Percentiles rank a stretch among this genome's conserved stretches.
Evolutionary conservation across 2,797 vertebrate genomes (phyloP).

Genomic region (Tamandua tetradactyla): DNA sequence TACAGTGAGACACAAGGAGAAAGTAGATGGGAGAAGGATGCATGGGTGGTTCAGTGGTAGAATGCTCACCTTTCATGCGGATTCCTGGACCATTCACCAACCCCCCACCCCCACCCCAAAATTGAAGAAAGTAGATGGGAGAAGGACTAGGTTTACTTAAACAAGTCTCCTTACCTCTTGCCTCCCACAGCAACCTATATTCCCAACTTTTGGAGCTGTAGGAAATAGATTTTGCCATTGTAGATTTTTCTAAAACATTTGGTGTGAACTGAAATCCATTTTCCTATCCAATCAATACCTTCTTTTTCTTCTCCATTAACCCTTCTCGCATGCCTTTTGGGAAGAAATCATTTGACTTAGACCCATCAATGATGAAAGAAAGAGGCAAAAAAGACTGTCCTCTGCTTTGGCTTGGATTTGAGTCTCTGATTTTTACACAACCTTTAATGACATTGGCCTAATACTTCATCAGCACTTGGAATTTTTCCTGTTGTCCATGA

Average conservation of each 20-base stretch:
- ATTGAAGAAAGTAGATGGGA: neutral
- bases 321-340: neutral
- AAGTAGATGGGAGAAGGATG: neutral
- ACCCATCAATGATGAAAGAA: neutral
- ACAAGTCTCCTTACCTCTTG: neutral
- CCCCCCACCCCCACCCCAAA: too few relatives aligned
- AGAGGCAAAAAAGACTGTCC: neutral
- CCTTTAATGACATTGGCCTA: constrained; percentile 65
- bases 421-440: neutral
- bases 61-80: too few relatives aligned
- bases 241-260: neutral
- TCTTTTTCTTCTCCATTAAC: neutral
- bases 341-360: constrained; percentile 25
- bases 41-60: too few relatives aligned
- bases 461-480: constrained; percentile 43
- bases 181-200: neutral
- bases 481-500: constrained; percentile 60
- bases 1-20: neutral
- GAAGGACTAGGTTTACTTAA: neutral
- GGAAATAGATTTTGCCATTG: neutral
- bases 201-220: neutral
- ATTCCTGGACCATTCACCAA: too few relatives aligned
- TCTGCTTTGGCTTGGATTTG: neutral
- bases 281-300: neutral
- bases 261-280: neutral